These are phyloP conservation scores for Neodiprion fabricii DNA, from an alignment of 1,140 invertebrate genomes.

Conservation along the genomic window DNA sequence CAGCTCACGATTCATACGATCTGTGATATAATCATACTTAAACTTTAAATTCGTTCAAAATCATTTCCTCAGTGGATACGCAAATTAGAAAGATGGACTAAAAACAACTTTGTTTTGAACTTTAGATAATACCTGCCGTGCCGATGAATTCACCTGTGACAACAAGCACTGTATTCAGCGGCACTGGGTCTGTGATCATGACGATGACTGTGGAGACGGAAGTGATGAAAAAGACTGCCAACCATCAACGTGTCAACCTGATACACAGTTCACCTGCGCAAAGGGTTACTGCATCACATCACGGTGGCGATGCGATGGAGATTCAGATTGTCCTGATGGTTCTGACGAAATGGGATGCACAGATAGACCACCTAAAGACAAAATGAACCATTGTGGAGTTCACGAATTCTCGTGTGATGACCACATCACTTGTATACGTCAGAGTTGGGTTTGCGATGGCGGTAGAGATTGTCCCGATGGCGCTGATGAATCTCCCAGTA, in stretches of 20 bases:
- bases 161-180: constrained; percentile 89
- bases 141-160: constrained; percentile 88
- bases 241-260: constrained; percentile 69
- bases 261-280: constrained; percentile 75
- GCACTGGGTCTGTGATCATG: constrained; percentile 86
- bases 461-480: constrained; percentile 85
- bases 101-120: not conserved
- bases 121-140: constrained; percentile 83
- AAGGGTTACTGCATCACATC: constrained; percentile 72
- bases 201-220: constrained; percentile 85
- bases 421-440: constrained; percentile 84
- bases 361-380: constrained; percentile 19
- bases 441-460: constrained; percentile 86
- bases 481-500: constrained; percentile 73
- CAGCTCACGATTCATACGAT: too few relatives aligned
- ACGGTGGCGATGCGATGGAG: constrained; percentile 86
- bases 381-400: constrained; percentile 65
- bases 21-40: too few relatives aligned
- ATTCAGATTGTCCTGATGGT: constrained; percentile 81
- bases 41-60: too few relatives aligned
- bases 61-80: too few relatives aligned
- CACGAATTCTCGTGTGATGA: constrained; percentile 87
- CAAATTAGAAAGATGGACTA: too few relatives aligned
- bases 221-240: constrained; percentile 83
- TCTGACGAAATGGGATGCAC: constrained; percentile 77